Percentiles rank a stretch among this genome's conserved stretches.
Evolutionary conservation across 2,113 vertebrate genomes (phyloP).

Genomic region (Emydura subglobosa): DNA sequence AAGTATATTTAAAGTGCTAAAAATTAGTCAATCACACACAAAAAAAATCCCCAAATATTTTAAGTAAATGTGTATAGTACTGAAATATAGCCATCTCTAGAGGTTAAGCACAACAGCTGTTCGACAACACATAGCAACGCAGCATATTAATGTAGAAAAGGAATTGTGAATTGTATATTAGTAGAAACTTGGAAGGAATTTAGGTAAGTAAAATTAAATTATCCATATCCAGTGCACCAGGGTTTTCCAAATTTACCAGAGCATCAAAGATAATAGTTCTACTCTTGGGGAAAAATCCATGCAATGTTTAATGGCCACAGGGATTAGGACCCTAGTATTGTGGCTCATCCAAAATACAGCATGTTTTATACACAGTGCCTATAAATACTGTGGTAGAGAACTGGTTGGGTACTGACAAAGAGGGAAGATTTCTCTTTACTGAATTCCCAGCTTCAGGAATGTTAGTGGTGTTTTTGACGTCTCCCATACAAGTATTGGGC

Average conservation of each 20-base stretch:
- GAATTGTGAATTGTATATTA: background rate
- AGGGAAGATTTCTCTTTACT: background rate
- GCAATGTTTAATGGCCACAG: background rate
- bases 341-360: background rate
- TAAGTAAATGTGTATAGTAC: background rate
- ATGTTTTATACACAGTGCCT: background rate
- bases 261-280: accelerated
- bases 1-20: background rate
- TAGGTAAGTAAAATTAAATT: background rate
- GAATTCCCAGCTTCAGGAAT: background rate
- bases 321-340: background rate
- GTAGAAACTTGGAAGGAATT: background rate
- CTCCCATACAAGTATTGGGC: background rate
- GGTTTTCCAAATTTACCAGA: background rate
- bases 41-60: background rate
- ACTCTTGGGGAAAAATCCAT: background rate
- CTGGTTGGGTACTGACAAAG: background rate
- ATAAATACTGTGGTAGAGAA: background rate
- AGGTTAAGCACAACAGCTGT: background rate
- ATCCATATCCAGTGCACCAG: accelerated
- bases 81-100: background rate
- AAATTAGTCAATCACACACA: background rate
- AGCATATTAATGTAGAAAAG: background rate
- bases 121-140: background rate
- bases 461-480: background rate